phyloP scores from a whole-genome alignment of 2,888 invertebrate species.

The Drosophila formosana region DNA sequence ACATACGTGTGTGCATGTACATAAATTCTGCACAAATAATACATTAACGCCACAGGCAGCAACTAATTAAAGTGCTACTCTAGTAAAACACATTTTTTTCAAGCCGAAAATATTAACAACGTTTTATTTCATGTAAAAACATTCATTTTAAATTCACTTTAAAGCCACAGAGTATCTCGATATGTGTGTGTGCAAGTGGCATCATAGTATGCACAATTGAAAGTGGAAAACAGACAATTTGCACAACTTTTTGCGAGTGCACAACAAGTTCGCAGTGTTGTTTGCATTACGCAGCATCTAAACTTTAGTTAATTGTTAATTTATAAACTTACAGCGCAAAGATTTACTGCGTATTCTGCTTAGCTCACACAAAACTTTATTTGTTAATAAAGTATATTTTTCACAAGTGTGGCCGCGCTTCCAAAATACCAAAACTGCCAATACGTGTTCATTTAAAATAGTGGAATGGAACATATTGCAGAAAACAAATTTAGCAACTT shows the following conservation, averaged over 20 bases:
- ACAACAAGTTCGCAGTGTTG: background rate
- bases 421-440: slow-evolving; percentile 11
- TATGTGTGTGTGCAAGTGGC: slow-evolving; percentile 15
- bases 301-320: background rate
- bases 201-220: background rate
- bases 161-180: slow-evolving; percentile 1
- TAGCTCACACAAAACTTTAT: slow-evolving; percentile 24
- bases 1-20: slow-evolving; percentile 3
- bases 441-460: slow-evolving; percentile 1
- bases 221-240: background rate
- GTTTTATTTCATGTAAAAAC: slow-evolving; percentile 4
- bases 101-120: background rate
- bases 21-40: background rate
- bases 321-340: slow-evolving; percentile 18
- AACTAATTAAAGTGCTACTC: background rate
- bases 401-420: slow-evolving; percentile 13
- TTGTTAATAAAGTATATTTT: slow-evolving; percentile 29
- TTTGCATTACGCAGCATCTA: background rate
- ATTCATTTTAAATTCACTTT: slow-evolving; percentile 9
- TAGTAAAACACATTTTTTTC: background rate
- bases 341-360: slow-evolving; percentile 21
- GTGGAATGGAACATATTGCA: slow-evolving; percentile 1
- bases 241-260: background rate
- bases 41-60: background rate
- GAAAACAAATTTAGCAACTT: background rate